Base-by-base conservation (phyloP, 1,140 invertebrate species). In the Cotesia typhae region DNA sequence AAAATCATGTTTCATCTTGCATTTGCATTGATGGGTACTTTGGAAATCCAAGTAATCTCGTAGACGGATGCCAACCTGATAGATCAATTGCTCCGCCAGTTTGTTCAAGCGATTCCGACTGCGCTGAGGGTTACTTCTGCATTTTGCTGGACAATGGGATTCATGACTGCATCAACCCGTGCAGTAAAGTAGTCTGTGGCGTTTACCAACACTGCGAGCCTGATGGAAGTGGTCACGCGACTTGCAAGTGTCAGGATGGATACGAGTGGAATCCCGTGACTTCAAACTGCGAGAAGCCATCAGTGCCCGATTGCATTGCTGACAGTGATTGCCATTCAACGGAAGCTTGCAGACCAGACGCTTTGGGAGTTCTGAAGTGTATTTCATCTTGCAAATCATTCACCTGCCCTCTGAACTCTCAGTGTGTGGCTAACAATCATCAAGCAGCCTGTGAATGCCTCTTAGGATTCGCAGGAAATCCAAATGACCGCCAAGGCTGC, bases 401-500 rank as follows among this genome's bases (percentile, higher is more conserved):
- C 77, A 95, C 92, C 4, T 97, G 95, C 79, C 92, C 94, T 0
- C 88, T 89, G 63, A 95, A 96, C 82, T 92, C 95, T 0, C 90
- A 92, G 72, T 97, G 95, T 85, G 80, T 94, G 4, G 91, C 94
- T 0, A 87, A 87, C 47, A 89, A 90, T 69, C 94, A 96, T 77
- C 89, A 89, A 77, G 94, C 92, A 52, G 89, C 91, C 75, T 96
- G 95, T 79, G 91, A 94, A 78, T 96, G 95, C 82, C 83, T 92
- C 2, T 81, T 89, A n/a, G 94, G 94, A 3, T 96, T 90, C 81
- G 89, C 90, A 17, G 95, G 95, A 14, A 96, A 96, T 88, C 94
- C 95, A 4, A 95, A 96, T 78, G 94, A 96, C 80, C 89, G 95
- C 14, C 92, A 91, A 72, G 96, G 96, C 6, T 98, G 96, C 79